These are phyloP conservation scores for Bryconaethiops microstoma DNA, from an alignment of 2,797 vertebrate species.

Conservation along the genomic window DNA sequence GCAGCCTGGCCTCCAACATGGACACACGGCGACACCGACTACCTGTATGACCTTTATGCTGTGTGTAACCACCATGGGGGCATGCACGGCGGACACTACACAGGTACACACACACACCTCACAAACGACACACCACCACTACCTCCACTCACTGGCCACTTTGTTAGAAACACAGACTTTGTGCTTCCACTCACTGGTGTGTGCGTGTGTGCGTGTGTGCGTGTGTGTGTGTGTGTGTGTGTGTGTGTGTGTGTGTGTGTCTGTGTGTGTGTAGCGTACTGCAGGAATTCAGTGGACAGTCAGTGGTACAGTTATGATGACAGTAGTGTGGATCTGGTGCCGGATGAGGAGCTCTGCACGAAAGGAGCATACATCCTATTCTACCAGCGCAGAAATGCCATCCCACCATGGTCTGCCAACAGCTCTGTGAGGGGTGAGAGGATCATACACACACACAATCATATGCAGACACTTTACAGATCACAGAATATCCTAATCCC, in stretches of 20 bases:
- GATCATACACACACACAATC: no score
- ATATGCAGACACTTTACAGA: no score
- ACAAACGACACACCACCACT: background rate
- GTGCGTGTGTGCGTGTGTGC: no score
- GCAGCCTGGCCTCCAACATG: no score
- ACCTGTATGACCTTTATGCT: conserved; percentile 91
- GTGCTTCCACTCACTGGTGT: no score
- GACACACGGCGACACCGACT: conserved; percentile 79
- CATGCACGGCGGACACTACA: conserved; percentile 96
- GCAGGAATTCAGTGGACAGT: conserved; percentile 90
- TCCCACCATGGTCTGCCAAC: conserved; percentile 86
- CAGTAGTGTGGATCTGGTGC: conserved; percentile 83
- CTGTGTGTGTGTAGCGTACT: conserved; percentile 82
- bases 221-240: no score
- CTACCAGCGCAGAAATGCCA: conserved; percentile 88
- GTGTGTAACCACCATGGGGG: conserved; percentile 97
- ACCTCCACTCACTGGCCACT: no score
- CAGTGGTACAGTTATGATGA: conserved; percentile 94
- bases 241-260: background rate
- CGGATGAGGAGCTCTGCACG: conserved; percentile 85
- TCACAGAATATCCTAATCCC: no score
- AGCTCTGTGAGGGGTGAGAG: conserved; percentile 84
- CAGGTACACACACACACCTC: conserved; percentile 80
- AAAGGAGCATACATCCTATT: conserved; percentile 94
- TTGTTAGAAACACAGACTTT: no score